phyloP scores from a whole-genome alignment of 2,888 invertebrate genomes.

The Exephanes ischioxanthus region DNA sequence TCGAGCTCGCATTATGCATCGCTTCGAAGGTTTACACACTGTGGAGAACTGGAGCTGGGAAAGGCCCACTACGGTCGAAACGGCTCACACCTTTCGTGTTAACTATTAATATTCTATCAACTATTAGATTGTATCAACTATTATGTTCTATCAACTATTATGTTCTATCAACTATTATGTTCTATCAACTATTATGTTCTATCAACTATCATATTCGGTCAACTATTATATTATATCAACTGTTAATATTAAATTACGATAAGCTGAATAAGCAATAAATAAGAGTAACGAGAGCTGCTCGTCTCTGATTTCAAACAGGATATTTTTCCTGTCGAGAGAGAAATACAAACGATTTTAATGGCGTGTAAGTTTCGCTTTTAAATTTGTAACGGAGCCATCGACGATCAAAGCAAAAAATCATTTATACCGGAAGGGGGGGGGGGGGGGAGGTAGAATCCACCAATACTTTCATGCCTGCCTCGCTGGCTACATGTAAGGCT shows the following conservation, averaged over 20 bases:
- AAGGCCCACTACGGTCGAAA: conserved; percentile 68
- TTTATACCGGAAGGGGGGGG: neutral
- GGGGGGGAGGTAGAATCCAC: neutral
- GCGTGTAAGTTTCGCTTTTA: neutral
- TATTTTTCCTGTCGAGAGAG: neutral
- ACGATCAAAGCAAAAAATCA: conserved; percentile 10
- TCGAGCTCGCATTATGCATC: conserved; percentile 56
- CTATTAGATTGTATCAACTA: neutral
- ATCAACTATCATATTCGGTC: too few relatives aligned
- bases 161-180: too few relatives aligned
- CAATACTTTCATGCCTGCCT: neutral
- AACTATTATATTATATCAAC: neutral
- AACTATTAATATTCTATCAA: neutral
- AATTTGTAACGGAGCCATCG: conserved; percentile 19
- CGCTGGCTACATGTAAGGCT: neutral
- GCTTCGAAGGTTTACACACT: conserved; percentile 16
- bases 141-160: too few relatives aligned
- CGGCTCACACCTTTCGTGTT: conserved; percentile 74
- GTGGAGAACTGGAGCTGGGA: conserved; percentile 39
- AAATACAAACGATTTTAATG: neutral
- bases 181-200: too few relatives aligned
- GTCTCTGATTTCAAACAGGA: neutral
- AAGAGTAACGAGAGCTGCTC: neutral
- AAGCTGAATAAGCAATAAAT: neutral
- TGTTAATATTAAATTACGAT: neutral